These are phyloP conservation scores for Bimastos eiseni DNA, from an alignment of 2,888 invertebrate genomes.

Conservation along the genomic window DNA sequence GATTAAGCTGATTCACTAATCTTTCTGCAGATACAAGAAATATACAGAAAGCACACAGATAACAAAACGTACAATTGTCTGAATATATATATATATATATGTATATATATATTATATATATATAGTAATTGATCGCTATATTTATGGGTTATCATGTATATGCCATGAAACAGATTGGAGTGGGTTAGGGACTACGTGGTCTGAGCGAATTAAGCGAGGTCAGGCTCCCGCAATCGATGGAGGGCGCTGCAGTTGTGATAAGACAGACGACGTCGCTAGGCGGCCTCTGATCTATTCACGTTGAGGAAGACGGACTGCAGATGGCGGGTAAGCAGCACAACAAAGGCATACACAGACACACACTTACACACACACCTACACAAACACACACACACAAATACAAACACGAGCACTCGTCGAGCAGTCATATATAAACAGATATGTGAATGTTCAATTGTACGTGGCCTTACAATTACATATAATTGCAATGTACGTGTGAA, in stretches of 20 bases:
- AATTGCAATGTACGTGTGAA: too few relatives aligned
- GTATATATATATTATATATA: background rate
- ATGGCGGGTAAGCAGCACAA: background rate
- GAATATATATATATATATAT: background rate
- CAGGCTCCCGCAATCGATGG: background rate
- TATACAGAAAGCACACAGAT: background rate
- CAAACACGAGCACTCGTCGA: too few relatives aligned
- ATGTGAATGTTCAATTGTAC: too few relatives aligned
- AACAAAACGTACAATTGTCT: background rate
- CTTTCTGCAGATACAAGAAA: background rate
- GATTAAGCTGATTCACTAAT: background rate
- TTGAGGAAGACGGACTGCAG: constrained; percentile 13
- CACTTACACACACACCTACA: too few relatives aligned
- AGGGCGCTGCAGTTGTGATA: background rate
- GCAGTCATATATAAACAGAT: too few relatives aligned
- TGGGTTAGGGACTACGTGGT: background rate
- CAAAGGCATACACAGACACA: background rate
- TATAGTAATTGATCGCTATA: background rate
- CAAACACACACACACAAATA: background rate
- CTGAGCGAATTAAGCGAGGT: constrained; percentile 6
- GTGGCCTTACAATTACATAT: too few relatives aligned
- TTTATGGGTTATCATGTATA: background rate
- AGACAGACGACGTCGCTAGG: background rate
- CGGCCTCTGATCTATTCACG: background rate
- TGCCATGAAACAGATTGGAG: too few relatives aligned